Evolutionary conservation across 2,797 vertebrate genomes (phyloP), one percentile per base, ranked within the genome.

Genomic region (Momotus momota): DNA sequence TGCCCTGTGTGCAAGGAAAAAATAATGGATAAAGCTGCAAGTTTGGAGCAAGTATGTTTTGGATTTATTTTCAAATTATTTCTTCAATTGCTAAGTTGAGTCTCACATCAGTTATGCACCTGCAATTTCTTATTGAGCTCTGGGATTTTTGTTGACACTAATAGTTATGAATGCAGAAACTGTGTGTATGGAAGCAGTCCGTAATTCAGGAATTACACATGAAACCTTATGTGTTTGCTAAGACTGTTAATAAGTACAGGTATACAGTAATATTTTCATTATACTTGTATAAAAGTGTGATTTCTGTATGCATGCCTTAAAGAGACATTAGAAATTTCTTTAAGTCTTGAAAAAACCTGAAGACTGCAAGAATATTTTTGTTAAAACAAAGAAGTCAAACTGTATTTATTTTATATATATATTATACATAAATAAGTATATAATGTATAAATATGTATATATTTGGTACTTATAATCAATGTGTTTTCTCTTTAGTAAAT

Each of bases 51-150:
- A 45, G 26, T n/a, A 71, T 2, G 0, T 51, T 65, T 7, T 66
- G 35, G 12, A 45, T 71, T 84, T 77, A 31, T 62, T 79, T 93
- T 86, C 22, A 64, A 29, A 17, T 79, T 82, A 12, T 58, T 93
- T 81, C 31, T 81, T 86, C 14, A 57, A 0, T 29, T 84, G 48
- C 51, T 88, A 61, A 70, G 49, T 72, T 66, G 51, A 86, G 26
- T 78, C 33, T 67, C 74, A 35, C 10, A 10, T 78, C 79, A 21
- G 20, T 74, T 40, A 23, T 27, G 21, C 13, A 48, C 12, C 41
- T 88, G 14, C 38, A 70, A 4, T 86, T 95, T 86, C 29, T 51
- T 49, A 12, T 70, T 21, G 78, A 17, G 35, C 40, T 45, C 13
- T 26, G 15, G 38, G 18, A 17, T 77, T 94, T 90, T 85, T 79